Percentiles rank a stretch among this genome's conserved stretches.
phyloP scores from a whole-genome alignment of 2,888 invertebrate species.

The Calameuta pallipes region DNA sequence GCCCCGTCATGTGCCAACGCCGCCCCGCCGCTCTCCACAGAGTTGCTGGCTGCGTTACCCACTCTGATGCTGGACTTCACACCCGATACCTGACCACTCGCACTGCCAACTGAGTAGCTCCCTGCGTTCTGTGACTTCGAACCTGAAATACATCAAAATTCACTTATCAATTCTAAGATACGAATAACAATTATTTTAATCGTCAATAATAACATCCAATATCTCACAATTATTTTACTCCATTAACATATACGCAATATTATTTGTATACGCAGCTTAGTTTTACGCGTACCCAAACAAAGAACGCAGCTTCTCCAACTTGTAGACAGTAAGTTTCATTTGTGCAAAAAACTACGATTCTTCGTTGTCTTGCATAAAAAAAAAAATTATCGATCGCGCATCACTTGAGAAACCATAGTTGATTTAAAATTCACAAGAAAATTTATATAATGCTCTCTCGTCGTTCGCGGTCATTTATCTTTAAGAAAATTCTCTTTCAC shows the following conservation, averaged over 20 bases:
- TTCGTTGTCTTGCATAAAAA: not conserved
- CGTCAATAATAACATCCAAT: not conserved
- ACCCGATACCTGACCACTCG: slow-evolving; percentile 61
- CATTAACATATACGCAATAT: not conserved
- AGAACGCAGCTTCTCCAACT: not conserved
- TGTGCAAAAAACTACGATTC: not conserved
- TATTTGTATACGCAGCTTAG: not conserved
- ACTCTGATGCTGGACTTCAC: slow-evolving; percentile 66
- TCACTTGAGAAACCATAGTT: not conserved
- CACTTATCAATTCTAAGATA: not conserved
- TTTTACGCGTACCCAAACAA: not conserved
- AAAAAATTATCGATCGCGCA: too few relatives aligned
- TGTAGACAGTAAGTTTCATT: not conserved
- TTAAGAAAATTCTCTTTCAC: not conserved
- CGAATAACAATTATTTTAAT: not conserved
- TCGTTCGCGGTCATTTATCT: not conserved
- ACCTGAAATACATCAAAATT: slow-evolving; percentile 26
- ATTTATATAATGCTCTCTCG: too few relatives aligned
- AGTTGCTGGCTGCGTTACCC: slow-evolving; percentile 66
- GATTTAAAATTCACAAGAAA: not conserved
- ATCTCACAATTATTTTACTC: not conserved
- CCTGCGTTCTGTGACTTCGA: slow-evolving; percentile 48
- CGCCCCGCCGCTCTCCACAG: slow-evolving; percentile 64
- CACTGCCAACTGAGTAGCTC: slow-evolving; percentile 52
- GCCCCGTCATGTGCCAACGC: slow-evolving; percentile 65